phyloP scores from a whole-genome alignment of 2,888 invertebrate species.

The Epistrophella euchroma region DNA sequence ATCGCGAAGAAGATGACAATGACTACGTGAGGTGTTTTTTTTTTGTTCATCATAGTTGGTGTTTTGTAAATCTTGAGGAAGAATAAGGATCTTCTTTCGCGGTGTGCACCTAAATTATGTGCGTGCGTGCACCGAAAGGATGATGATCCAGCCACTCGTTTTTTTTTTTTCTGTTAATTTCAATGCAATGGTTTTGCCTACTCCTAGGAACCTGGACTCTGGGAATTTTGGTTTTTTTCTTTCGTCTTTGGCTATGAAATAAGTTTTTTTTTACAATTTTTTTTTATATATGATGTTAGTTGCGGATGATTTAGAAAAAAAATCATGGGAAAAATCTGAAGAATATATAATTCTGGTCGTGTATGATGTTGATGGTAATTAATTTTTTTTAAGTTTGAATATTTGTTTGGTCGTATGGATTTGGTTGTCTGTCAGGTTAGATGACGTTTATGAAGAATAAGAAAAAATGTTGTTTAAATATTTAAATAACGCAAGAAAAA shows the following conservation, averaged over 20 bases:
- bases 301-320: slow-evolving; percentile 41
- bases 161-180: slow-evolving; percentile 16
- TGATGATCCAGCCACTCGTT: slow-evolving; percentile 60
- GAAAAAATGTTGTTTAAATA: slow-evolving; percentile 48
- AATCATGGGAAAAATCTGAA: slow-evolving; percentile 67
- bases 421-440: neutral
- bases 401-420: slow-evolving; percentile 9
- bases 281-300: slow-evolving; percentile 37
- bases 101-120: slow-evolving; percentile 72
- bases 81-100: slow-evolving; percentile 74
- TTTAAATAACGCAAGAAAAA: slow-evolving; percentile 36
- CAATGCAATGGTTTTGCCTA: slow-evolving; percentile 46
- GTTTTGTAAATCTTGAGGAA: slow-evolving; percentile 23
- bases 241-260: slow-evolving; percentile 68
- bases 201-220: slow-evolving; percentile 61
- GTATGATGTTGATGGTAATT: slow-evolving; percentile 54
- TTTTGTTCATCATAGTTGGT: slow-evolving; percentile 14
- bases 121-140: slow-evolving; percentile 70
- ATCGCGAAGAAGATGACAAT: slow-evolving; percentile 59
- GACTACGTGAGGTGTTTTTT: slow-evolving; percentile 68
- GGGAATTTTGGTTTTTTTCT: slow-evolving; percentile 72
- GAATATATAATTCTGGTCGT: slow-evolving; percentile 1
- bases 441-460: neutral
- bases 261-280: slow-evolving; percentile 56
- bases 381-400: slow-evolving; percentile 33